Percentiles rank a stretch among this genome's conserved stretches.
These are phyloP conservation scores for Drosophila putrida DNA, from an alignment of 2,888 invertebrate genomes.

Conservation along the genomic window DNA sequence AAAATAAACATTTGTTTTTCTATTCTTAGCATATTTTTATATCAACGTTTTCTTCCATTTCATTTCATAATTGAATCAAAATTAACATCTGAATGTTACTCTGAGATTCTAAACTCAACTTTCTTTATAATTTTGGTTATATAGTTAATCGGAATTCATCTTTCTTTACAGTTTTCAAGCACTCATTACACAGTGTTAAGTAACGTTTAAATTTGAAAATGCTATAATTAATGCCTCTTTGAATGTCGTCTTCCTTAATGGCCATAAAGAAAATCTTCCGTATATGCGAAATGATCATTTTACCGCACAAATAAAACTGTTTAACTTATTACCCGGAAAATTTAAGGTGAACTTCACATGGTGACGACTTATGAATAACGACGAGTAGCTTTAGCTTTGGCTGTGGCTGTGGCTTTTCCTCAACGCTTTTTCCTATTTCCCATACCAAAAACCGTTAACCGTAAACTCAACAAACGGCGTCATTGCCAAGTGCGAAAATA, in stretches of 20 bases:
- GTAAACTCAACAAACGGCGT: constrained; percentile 46
- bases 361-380: constrained; percentile 12
- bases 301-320: constrained; percentile 41
- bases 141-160: too few species aligned
- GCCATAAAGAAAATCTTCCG: constrained; percentile 32
- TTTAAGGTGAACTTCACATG: constrained; percentile 63
- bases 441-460: constrained; percentile 45
- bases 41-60: too few species aligned
- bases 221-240: constrained; percentile 3
- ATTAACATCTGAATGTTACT: too few species aligned
- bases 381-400: too few species aligned
- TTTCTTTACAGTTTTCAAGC: too few species aligned
- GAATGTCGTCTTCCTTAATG: constrained; percentile 1
- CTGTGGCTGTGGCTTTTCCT: constrained; percentile 32
- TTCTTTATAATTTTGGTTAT: too few species aligned
- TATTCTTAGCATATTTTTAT: too few species aligned
- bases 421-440: constrained; percentile 49
- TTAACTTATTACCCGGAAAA: constrained; percentile 70
- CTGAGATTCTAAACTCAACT: too few species aligned
- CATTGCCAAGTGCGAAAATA: constrained; percentile 63
- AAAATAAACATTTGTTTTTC: too few species aligned
- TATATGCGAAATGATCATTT: constrained; percentile 27
- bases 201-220: background rate
- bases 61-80: too few species aligned
- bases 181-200: background rate